phyloP scores from a whole-genome alignment of 1,140 invertebrate species.

The Orchestia grillus region DNA sequence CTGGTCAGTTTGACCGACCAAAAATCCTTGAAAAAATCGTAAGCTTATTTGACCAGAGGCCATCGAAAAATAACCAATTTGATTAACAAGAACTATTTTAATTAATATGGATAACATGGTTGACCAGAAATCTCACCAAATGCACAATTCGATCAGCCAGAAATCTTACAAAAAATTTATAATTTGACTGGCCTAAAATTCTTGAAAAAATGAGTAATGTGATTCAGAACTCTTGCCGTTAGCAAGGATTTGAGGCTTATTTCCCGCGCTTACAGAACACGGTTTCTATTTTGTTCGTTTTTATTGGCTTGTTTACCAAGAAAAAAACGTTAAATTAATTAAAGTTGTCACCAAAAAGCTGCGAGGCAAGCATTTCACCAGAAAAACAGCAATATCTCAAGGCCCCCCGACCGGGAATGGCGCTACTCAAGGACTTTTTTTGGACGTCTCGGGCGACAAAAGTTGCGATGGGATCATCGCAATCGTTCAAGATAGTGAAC shows the following conservation, averaged over 20 bases:
- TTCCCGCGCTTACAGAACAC: not conserved
- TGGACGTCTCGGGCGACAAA: not conserved
- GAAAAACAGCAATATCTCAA: conserved; percentile 32
- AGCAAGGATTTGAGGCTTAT: not conserved
- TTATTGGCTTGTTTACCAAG: conserved; percentile 21
- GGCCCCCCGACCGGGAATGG: not conserved
- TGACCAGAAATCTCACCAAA: not conserved
- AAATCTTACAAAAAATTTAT: not conserved
- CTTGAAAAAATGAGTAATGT: not conserved
- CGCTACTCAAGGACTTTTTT: conserved; percentile 5
- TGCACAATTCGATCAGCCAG: not conserved
- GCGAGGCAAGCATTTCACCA: not conserved
- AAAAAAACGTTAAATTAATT: not conserved
- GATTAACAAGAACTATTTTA: no score
- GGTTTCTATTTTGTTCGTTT: not conserved
- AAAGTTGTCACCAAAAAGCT: not conserved
- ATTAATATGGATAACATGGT: not conserved
- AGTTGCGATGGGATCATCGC: conserved; percentile 12
- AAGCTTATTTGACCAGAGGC: no score
- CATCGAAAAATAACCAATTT: no score
- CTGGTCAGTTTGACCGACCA: no score
- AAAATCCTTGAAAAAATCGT: no score
- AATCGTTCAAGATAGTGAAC: not conserved
- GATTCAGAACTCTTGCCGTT: not conserved
- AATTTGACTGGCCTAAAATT: not conserved